Percentiles rank a stretch among this genome's conserved stretches.
Conservation (phyloP, 2,797 vertebrate species). For the Caiman crocodilus region DNA sequence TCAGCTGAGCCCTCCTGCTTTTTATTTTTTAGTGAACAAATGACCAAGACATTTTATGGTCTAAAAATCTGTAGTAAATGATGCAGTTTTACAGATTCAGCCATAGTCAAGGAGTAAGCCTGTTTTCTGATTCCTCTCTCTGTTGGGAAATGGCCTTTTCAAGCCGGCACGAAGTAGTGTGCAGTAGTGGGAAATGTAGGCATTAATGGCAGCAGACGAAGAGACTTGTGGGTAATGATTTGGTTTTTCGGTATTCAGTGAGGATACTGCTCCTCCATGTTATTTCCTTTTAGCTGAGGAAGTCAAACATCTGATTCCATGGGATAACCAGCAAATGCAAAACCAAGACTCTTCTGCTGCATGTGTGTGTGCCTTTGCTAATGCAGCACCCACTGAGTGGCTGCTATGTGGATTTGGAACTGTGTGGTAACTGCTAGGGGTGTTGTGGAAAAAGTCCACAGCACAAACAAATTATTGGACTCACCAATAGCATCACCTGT, state of each 20-base stretch:
- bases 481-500: not conserved
- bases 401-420: not conserved
- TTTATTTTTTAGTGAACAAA: not conserved
- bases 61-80: not conserved
- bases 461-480: not conserved
- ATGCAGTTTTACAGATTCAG: not conserved
- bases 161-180: not conserved
- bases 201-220: not conserved
- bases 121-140: not conserved
- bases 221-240: not conserved
- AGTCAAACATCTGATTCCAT: not conserved
- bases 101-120: not conserved
- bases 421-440: not conserved
- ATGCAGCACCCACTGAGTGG: not conserved
- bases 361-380: fast-evolving
- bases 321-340: not conserved
- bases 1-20: not conserved
- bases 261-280: not conserved
- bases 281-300: not conserved
- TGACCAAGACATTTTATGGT: not conserved
- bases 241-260: not conserved
- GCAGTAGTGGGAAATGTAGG: not conserved
- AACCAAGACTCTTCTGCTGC: not conserved
- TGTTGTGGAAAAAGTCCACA: not conserved
- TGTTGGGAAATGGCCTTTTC: not conserved